phyloP scores from a whole-genome alignment of 1,140 invertebrate species.

The Luehdorfia chinensis region DNA sequence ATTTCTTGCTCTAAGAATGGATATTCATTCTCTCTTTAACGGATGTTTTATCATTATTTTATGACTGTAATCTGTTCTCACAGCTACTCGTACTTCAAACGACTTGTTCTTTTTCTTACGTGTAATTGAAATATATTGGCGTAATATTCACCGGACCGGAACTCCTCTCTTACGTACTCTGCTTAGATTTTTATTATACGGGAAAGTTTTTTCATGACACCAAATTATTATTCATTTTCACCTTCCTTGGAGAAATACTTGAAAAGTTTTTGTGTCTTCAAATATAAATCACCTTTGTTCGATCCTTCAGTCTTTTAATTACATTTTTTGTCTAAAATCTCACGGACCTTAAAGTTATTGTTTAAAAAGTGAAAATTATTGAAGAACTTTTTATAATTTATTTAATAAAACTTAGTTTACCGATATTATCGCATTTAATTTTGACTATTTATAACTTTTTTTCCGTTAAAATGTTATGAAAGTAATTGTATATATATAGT shows the following conservation, averaged over 20 bases:
- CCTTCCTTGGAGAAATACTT: constrained; percentile 2
- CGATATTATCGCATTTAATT: too few species aligned
- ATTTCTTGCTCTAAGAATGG: too few species aligned
- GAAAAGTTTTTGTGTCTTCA: constrained; percentile 8
- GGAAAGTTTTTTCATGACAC: constrained; percentile 10
- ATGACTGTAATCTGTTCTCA: constrained; percentile 69
- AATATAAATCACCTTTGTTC: constrained; percentile 11
- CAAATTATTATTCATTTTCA: constrained; percentile 14
- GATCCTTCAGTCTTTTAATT: constrained; percentile 5
- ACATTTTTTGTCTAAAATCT: not conserved
- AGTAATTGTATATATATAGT: too few species aligned
- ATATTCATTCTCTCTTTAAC: constrained; percentile 45
- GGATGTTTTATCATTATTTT: constrained; percentile 67
- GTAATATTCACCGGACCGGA: constrained; percentile 71
- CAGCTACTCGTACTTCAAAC: constrained; percentile 61
- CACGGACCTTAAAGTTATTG: too few species aligned
- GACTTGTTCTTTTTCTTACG: constrained; percentile 75
- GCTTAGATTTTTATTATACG: constrained; percentile 11
- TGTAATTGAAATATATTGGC: constrained; percentile 77
- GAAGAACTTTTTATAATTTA: too few species aligned
- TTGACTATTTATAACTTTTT: too few species aligned
- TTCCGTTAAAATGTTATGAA: too few species aligned
- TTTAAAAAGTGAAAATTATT: too few species aligned
- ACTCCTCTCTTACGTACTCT: constrained; percentile 22
- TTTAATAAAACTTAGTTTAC: too few species aligned